Base-by-base conservation (phyloP, 2,888 invertebrate genomes). In the Gisinianus flammeolus region DNA sequence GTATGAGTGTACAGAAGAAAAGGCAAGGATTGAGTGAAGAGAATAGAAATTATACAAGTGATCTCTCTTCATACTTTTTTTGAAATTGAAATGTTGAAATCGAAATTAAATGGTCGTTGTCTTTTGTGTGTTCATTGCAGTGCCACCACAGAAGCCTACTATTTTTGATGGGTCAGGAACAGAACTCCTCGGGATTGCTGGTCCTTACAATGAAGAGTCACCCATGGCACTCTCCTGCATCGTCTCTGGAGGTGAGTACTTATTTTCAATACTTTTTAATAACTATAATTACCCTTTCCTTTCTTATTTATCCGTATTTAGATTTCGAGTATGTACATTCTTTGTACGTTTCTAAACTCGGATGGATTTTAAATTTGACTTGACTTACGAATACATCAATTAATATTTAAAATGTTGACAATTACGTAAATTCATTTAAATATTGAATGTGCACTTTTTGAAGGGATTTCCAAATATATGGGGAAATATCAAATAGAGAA, bases 171-270 rank as follows among this genome's bases (percentile, higher is more conserved):
- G 92, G 83, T 87, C 89, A 69, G 92, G 92, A 70, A 90, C 90
- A 85, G 89, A 91, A 85, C 89, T 93, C 0, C 86, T 89, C 1
- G 89, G 89, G 0, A 87, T 90, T 0, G 92, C 93, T 0, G 93
- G 93, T 0, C 93, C 93, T 0, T 93, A 93, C 86, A 89, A 91
- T 83, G 93, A 93, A 87, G 92, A 92, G 56, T 90, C 91, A 26
- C 90, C 91, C 84, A 89, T 93, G 88, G 91, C 90, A 85, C 90
- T 93, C 77, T 91, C 91, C 85, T 93, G 93, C 87, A 90, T 92
- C 87, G 93, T 93, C 85, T 90, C 90, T 85, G 93, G 93, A 89
- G 93, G 93, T 93, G 89, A 80, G 79, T 33, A 44, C 24, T 28
- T 66, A 31, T 68, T 44, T 16, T 26, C 12, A 64, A 16, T 33